These are phyloP conservation scores for Hylaeus anthracinus DNA, from an alignment of 1,140 invertebrate species.

Conservation along the genomic window DNA sequence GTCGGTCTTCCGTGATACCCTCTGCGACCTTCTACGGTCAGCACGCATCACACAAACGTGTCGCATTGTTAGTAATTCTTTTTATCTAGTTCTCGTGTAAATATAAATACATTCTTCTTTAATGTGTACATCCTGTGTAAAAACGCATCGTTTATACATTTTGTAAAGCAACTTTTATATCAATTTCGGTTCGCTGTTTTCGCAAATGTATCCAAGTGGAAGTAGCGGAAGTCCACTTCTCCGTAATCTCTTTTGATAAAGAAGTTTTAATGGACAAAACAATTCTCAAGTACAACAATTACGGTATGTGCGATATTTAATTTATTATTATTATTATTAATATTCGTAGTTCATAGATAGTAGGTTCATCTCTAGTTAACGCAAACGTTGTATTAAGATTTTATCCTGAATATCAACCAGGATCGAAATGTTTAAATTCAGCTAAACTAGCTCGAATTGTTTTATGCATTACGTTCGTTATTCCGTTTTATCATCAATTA, in stretches of 20 bases:
- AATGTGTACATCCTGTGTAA: conserved; percentile 2
- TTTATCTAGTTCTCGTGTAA: neutral
- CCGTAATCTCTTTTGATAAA: neutral
- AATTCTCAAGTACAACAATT: conserved; percentile 10
- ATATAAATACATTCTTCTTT: neutral
- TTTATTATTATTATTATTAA: too few relatives aligned
- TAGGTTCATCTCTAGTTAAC: too few relatives aligned
- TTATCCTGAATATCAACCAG: too few relatives aligned
- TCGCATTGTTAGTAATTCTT: conserved; percentile 4
- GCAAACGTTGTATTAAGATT: too few relatives aligned
- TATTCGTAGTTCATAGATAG: too few relatives aligned
- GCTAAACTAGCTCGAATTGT: too few relatives aligned
- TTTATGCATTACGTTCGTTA: neutral
- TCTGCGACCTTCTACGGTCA: conserved; percentile 4
- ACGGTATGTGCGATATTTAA: neutral
- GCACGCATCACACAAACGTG: neutral
- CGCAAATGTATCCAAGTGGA: neutral
- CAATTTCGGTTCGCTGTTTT: neutral
- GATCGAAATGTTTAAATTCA: too few relatives aligned
- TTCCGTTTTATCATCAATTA: neutral
- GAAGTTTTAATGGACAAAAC: conserved; percentile 21
- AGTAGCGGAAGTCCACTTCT: neutral
- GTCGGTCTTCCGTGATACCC: conserved; percentile 46
- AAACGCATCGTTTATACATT: neutral
- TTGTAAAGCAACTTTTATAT: too few relatives aligned